Evolutionary conservation across 2,113 vertebrate genomes (phyloP).

Genomic region (Pteropus alecto): DNA sequence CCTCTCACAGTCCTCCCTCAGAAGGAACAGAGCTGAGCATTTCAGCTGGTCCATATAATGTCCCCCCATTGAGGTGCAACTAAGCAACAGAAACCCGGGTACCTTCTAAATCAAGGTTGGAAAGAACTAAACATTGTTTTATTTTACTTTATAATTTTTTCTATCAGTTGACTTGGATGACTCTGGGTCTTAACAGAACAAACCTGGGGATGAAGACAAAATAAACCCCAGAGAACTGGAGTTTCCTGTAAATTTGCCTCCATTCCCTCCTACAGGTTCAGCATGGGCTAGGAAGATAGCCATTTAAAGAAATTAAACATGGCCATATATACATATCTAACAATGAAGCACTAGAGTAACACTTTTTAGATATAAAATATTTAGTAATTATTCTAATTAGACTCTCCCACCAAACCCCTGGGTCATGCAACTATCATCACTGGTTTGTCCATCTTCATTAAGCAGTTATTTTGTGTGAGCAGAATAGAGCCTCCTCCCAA

Average conservation of each 20-base stretch:
- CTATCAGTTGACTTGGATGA: background rate
- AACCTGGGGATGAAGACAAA: background rate
- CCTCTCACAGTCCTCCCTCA: background rate
- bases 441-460: background rate
- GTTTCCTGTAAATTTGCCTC: background rate
- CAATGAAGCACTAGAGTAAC: background rate
- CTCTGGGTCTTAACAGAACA: background rate
- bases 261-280: background rate
- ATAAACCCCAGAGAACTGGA: background rate
- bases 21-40: background rate
- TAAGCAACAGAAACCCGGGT: background rate
- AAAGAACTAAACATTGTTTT: background rate
- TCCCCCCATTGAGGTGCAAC: background rate
- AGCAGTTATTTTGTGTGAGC: background rate
- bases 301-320: background rate
- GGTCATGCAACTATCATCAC: background rate
- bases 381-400: background rate
- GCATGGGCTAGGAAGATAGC: background rate
- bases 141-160: slow-evolving; percentile 29
- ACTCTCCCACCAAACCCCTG: background rate
- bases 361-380: background rate
- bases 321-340: background rate
- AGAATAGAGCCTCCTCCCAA: background rate
- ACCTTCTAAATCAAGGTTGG: background rate
- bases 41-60: background rate